Base-by-base conservation (phyloP, 2,797 vertebrate genomes). In the Schizopygopsis malacanthus region DNA sequence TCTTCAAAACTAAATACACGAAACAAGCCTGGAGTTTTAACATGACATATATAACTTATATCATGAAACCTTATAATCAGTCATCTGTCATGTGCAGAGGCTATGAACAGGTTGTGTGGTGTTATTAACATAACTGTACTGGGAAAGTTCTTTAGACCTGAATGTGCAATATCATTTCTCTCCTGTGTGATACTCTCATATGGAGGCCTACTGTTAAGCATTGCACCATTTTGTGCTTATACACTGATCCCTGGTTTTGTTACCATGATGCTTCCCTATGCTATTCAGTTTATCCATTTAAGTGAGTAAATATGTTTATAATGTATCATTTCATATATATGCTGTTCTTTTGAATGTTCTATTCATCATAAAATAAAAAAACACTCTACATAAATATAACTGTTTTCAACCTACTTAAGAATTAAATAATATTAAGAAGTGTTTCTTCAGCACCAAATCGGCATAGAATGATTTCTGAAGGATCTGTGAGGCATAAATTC, bases 21-120 rank as follows among this genome's bases (percentile, higher is more conserved):
- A 71, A 79, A 79, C 5, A 84, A 78, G 15, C 8, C 56, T 22
- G 59, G 25, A 71, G 50, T 43, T 72, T 72, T 59, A 79, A 11
- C 76, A 12, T 79, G 45, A 39, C 33, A 33, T 33, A 33, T 33
- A 33, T 33, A 33, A 33, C 3, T 69, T 65, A 25, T 13, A 12
- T 5, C 4, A 25, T 61, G 5, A 33, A 65, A 7, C 39, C 22
- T 54, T 52, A 41, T 25, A 43, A 5, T 72, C 39, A 70, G 37
- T 33, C 43, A 41, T 41, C 11, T 59, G n/a, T 79, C 65, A 52
- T 52, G 41, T 79, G 11, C 18, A 37, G 61, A 79, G 79, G 22
- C 18, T 50, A 7, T 77, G 28, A 76, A 22, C 8, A 20, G 45
- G n/a, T 15, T 47, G 45, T 28, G n/a, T 33, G 25, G 45, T 33